A percentile compares a stretch with the other conserved stretches of the same genome.
Conservation (phyloP, 2,888 invertebrate genomes). For the Diaprepes abbreviatus region DNA sequence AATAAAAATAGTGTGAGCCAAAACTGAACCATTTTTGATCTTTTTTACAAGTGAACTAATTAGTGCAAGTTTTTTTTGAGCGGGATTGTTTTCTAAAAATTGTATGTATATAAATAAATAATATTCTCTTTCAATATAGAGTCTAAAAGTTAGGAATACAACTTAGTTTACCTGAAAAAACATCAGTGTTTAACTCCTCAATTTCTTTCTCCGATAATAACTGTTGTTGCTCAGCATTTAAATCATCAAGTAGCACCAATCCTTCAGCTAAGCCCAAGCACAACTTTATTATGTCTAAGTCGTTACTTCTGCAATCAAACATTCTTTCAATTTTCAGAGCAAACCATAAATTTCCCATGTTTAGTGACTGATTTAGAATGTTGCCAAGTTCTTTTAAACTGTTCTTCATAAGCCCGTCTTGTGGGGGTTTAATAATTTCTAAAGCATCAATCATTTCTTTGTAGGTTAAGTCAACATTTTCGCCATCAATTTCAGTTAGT, state of each 20-base stretch:
- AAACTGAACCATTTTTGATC: slow-evolving; percentile 69
- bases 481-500: slow-evolving; percentile 31
- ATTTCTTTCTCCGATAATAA: slow-evolving; percentile 59
- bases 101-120: no score
- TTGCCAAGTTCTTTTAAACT: slow-evolving; percentile 18
- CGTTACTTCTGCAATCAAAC: slow-evolving; percentile 68
- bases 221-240: slow-evolving; percentile 76
- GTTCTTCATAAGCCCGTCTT: slow-evolving; percentile 58
- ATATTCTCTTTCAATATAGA: no score
- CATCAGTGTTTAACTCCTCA: slow-evolving; percentile 61
- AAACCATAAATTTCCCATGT: slow-evolving; percentile 72
- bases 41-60: slow-evolving; percentile 69
- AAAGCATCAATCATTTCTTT: slow-evolving; percentile 53
- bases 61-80: slow-evolving; percentile 62
- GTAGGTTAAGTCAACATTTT: slow-evolving; percentile 44
- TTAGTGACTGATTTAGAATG: slow-evolving; percentile 67
- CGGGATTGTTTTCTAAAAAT: no score
- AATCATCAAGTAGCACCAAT: slow-evolving; percentile 72
- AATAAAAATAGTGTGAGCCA: slow-evolving; percentile 71
- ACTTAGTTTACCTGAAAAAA: slow-evolving; percentile 60
- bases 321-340: slow-evolving; percentile 73
- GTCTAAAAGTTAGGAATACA: no score
- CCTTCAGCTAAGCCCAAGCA: slow-evolving; percentile 77
- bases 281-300: slow-evolving; percentile 74
- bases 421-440: slow-evolving; percentile 47